phyloP scores from a whole-genome alignment of 2,113 vertebrate species.

The Pterocles gutturalis region DNA sequence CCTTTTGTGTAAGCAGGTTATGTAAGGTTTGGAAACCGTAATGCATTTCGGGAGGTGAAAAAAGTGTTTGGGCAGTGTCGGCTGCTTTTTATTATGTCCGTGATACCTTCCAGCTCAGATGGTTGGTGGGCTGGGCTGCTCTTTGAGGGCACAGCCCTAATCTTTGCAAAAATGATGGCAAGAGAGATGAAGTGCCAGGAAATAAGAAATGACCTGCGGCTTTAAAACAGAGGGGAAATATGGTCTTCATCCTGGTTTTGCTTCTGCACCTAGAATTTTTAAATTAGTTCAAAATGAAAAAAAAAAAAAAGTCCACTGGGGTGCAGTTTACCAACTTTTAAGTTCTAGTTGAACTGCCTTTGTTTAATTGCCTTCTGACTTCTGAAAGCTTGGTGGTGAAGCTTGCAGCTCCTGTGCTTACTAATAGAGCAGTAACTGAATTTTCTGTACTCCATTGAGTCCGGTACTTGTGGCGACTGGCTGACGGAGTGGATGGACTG shows the following conservation, averaged over 20 bases:
- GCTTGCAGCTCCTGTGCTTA: background rate
- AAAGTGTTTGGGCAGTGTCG: background rate
- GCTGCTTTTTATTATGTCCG: background rate
- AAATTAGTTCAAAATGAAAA: background rate
- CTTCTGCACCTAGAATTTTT: constrained; percentile 27
- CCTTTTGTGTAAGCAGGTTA: constrained; percentile 44
- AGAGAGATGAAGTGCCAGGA: background rate
- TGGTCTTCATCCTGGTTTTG: background rate
- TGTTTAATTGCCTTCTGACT: background rate
- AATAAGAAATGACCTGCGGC: constrained; percentile 1
- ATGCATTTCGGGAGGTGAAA: background rate
- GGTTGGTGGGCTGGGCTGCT: background rate
- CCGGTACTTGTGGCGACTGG: background rate
- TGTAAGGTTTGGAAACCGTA: constrained; percentile 32
- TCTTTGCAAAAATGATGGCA: background rate
- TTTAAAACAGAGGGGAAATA: background rate
- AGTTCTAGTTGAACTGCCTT: background rate
- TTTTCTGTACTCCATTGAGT: background rate
- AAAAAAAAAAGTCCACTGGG: background rate
- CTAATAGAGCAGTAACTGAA: background rate
- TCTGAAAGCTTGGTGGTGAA: background rate
- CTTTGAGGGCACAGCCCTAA: background rate
- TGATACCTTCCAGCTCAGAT: constrained; percentile 5
- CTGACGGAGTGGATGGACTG: background rate
- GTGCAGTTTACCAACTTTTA: background rate